Evolutionary conservation across 2,797 vertebrate genomes (phyloP), one percentile per base, ranked within the genome.

Genomic region (Potorous gilbertii): DNA sequence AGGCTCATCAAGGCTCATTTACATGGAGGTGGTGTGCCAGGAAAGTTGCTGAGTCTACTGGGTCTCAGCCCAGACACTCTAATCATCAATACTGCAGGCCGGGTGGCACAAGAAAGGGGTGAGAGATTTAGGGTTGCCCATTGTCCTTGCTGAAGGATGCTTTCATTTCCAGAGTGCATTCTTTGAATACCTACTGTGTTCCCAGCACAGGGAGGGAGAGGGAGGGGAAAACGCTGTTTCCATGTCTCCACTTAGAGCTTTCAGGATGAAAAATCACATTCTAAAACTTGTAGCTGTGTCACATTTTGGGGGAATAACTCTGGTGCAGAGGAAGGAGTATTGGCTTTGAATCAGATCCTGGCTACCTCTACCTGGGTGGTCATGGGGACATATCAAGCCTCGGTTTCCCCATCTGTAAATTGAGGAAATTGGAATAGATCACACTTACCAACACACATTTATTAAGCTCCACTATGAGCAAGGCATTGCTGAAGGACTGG

Each of bases 31-130:
- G 40, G 4, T 50, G 74, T 87, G 50, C 40, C 74, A 87, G 74
- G 74, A 87, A 87, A 87, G 74, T 87, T 87, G 74, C 74, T 87
- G 74, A 87, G 74, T 87, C 74, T 87, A 46, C 24, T 87, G 74
- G 74, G 74, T 50, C 74, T 87, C 40, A 87, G 74, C 74, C 74
- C 74, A 87, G 74, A 87, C 74, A 46, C 74, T 87, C 74, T 46
- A 87, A 87, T 87, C 40, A 87, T 87, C 74, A 87, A 87, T 87
- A 87, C 24, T 87, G 74, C 74, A 24, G 74, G 40, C 74, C 21
- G 21, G 24, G 9, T 50, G 74, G 74, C 40, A 87, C 40, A 87
- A 3, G 24, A n/a, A 87, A 87, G 50, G 74, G 74, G 74, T 50
- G 40, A 50, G 74, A 87, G 74, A 87, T 87, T 87, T 87, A 87